phyloP scores from a whole-genome alignment of 2,888 invertebrate genomes.

The Allophyes oxyacanthae region DNA sequence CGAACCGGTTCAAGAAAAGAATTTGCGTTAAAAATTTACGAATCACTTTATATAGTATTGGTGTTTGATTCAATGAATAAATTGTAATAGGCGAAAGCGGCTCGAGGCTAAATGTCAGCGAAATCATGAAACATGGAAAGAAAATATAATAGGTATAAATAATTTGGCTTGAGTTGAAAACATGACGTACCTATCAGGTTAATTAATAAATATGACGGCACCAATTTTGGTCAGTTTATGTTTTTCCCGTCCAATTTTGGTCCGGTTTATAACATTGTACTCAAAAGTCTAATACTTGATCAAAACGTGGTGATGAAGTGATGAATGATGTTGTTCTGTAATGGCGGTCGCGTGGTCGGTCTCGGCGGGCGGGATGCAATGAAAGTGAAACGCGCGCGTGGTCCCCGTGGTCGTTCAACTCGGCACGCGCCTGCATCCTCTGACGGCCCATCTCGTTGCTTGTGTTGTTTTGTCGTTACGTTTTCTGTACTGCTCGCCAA shows the following conservation, averaged over 20 bases:
- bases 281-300: conserved; percentile 42
- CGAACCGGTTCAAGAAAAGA: conserved; percentile 62
- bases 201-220: not conserved
- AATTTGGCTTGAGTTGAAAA: not conserved
- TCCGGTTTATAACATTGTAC: conserved; percentile 14
- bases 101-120: conserved; percentile 45
- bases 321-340: conserved; percentile 64
- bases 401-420: conserved; percentile 86
- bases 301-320: conserved; percentile 57
- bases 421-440: conserved; percentile 86
- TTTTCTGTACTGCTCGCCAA: conserved; percentile 40
- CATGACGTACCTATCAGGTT: not conserved
- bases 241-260: conserved; percentile 19
- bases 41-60: conserved; percentile 30
- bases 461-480: conserved; percentile 71
- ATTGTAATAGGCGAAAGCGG: conserved; percentile 59
- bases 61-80: conserved; percentile 58
- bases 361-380: conserved; percentile 74
- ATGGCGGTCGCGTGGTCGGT: conserved; percentile 59
- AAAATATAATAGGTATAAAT: conserved; percentile 24
- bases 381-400: conserved; percentile 86
- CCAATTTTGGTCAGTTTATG: conserved; percentile 3
- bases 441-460: conserved; percentile 68
- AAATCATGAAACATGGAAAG: conserved; percentile 35
- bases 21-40: conserved; percentile 40